Evolutionary conservation across 2,113 vertebrate genomes (phyloP), one percentile per base, ranked within the genome.

Genomic region (Leucoraja erinaceus): DNA sequence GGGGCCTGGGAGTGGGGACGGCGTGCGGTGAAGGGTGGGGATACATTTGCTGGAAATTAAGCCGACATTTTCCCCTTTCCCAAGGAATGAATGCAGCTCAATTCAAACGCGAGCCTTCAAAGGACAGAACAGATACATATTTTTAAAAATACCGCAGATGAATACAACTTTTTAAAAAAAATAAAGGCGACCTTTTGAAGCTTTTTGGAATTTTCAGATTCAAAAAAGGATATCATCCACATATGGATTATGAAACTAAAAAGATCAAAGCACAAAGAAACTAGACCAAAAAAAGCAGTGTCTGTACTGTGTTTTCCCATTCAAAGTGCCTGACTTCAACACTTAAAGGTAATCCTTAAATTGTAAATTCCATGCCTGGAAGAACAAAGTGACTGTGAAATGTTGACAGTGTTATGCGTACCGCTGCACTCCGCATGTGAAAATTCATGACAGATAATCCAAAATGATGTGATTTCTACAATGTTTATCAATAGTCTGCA

Each of bases 281-380:
- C 95, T 92, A 95, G 94, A 95, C 93, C 95, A 95, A 96, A 95
- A 95, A 95, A 95, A 96, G 96, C 95, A 72, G 31, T 0, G 90
- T 38, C 68, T 91, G 63, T 31, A 91, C 90, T 95, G 93, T 95
- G 95, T 96, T 96, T 96, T 96, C 96, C 96, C 95, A 96, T 96
- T 95, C 95, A 95, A 96, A 96, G 96, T 96, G 96, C 96, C 95
- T 95, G 95, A 96, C 96, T 96, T 96, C 95, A 94, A 95, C 95
- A 96, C 96, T 96, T 97, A 96, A 95, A 96, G 96, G 96, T 96
- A 97, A 96, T 96, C 96, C 95, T 95, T 96, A 96, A 96, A 96
- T 96, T 96, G 96, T 95, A 96, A 96, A 95, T 97, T 96, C 96
- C 95, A 97, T 96, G 96, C 95, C 95, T 96, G 95, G 95, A 96